Evolutionary conservation across 23 tunicate genomes (phyloP), one percentile per base, ranked within the genome.

Genomic region (Phallusia fumigata): DNA sequence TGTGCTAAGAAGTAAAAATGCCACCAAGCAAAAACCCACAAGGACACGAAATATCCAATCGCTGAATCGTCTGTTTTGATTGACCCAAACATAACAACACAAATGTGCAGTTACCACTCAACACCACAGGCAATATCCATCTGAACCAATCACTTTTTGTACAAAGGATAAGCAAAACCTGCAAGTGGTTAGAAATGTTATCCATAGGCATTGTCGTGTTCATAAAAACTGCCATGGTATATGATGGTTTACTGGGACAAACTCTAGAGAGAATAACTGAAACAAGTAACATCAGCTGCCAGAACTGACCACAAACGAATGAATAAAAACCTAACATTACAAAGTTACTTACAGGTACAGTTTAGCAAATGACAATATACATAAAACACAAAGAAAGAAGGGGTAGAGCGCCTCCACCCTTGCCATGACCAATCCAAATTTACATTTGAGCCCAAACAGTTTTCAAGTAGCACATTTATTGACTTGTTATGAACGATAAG

Each of bases 241-340:
- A 40, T 5, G 10, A 40, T 10, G 10, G 47, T 40, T 40, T 40
- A 10, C 47, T 10, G 47, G 10, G 10, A 3, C 47, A 10, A 40
- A 40, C 8, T 3, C 47, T 40, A 40, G 47, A 40, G 10, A 40
- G n/a, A n/a, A n/a, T 3, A 40, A 40, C 47, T 40, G 47, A 40
- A 40, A 40, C 47, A 40, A 40, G 47, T 40, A 40, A 40, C 47
- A 40, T 40, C 47, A 40, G 69, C 58, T 51, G 58, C 69, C 69
- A 58, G 28, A 58, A 58, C 69, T 58, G 69, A 24, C 69, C 26
- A 58, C 69, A 58, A 58, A 58, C 16, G 13, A 22, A 58, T 21
- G 28, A 58, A 58, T 58, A 58, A 58, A 40, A 58, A 58, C 69
- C 69, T 58, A 58, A 58, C 69, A 13, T 58, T 58, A 58, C 69